Conservation (phyloP, 2,113 vertebrate species). For the Ursus arctos region DNA sequence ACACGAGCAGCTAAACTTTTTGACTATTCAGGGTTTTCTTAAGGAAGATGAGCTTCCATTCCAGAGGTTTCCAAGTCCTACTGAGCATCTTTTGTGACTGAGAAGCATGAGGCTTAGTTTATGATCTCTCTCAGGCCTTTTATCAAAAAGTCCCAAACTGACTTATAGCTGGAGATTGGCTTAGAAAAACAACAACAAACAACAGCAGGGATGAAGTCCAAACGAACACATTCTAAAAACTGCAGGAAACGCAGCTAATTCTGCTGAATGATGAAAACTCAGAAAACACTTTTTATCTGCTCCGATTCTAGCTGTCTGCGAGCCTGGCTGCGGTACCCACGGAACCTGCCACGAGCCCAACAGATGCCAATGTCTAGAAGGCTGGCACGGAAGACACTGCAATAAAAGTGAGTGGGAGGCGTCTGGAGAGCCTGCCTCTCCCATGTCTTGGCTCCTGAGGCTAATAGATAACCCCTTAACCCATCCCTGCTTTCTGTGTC, state of each 20-base stretch:
- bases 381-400: constrained; percentile 93
- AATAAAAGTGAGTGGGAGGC: constrained; percentile 93
- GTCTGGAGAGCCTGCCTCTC: neutral
- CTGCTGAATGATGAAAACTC: constrained; percentile 35
- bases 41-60: neutral
- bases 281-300: neutral
- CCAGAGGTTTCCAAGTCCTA: neutral
- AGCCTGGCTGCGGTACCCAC: constrained; percentile 91
- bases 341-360: constrained; percentile 93
- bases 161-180: constrained; percentile 48
- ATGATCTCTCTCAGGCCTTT: neutral
- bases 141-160: neutral
- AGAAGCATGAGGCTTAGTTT: neutral
- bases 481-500: neutral
- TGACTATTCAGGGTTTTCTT: constrained; percentile 19
- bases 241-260: constrained; percentile 46
- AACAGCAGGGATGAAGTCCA: neutral
- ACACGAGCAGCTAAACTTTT: neutral
- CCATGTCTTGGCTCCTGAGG: neutral
- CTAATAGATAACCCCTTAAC: neutral
- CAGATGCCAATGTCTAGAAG: constrained; percentile 93
- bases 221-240: neutral
- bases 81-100: neutral
- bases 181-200: neutral
- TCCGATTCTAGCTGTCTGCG: constrained; percentile 91